Evolutionary conservation across 2,888 invertebrate genomes (phyloP), one percentile per base, ranked within the genome.

Genomic region (Aspidapion aeneum): DNA sequence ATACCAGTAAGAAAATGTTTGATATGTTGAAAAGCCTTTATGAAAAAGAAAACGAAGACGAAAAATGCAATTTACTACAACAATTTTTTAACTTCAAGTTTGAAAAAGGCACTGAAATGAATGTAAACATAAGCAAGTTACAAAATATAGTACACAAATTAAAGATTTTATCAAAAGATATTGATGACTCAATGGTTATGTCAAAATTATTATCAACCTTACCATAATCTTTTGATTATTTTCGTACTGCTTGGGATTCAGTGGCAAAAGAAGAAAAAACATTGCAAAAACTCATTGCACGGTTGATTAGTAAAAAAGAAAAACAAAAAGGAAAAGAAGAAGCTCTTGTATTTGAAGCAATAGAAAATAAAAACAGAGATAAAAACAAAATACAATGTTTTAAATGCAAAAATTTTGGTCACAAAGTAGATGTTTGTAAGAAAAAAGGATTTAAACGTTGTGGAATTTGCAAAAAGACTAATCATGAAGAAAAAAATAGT

Each of bases 181-280:
- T 35, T 35, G 35, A 35, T 35, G 35, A 35, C 12, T 35, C 35
- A 35, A 65, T 67, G 62, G 16, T n/a, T n/a, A n/a, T n/a, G n/a
- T n/a, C n/a, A n/a, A n/a, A n/a, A n/a, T n/a, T n/a, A n/a, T n/a
- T n/a, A n/a, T n/a, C n/a, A 20, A 77, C 64, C 19, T 35, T 69
- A 20, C 63, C 64, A 20, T 60, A 61, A 78, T 78, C 74, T 78
- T 79, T 77, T 74, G 73, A 74, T 74, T 49, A 64, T 19, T 66
- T 65, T 56, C 16, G 20, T 18, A 62, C 60, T 17, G 66, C 63
- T 1, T 65, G 65, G 66, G 65, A 68, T n/a, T 63, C 66, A 12
- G 56, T 63, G 17, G 22, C 63, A 20, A 7, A 16, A 21, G 21
- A 54, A n/a, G 60, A 66, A 21, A 57, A 56, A 55, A 66, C 61